Percentiles rank a stretch among this genome's conserved stretches.
phyloP scores from a whole-genome alignment of 64 coral and sea anemone species.

The Catalaphyllia jardinei region DNA sequence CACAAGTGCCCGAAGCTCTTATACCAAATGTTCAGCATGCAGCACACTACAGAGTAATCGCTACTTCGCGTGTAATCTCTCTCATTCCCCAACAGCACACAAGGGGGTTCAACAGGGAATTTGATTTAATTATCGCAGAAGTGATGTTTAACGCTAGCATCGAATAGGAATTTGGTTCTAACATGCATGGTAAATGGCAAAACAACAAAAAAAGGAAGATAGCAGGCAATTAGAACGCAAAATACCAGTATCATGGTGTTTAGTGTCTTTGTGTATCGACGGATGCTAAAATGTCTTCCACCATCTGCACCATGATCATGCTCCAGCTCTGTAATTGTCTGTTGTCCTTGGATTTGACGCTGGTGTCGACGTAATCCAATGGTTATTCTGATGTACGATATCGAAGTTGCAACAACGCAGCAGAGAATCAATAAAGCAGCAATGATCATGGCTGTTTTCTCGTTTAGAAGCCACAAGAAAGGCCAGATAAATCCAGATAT shows the following conservation, averaged over 20 bases:
- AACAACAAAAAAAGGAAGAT: background rate
- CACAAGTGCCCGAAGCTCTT: too few relatives aligned
- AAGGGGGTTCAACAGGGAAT: background rate
- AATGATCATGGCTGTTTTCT: too few relatives aligned
- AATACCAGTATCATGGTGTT: constrained; percentile 4
- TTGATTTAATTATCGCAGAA: background rate
- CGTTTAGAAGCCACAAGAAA: background rate
- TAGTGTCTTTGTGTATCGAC: background rate
- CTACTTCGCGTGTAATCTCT: too few relatives aligned
- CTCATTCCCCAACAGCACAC: background rate
- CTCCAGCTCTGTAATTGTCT: background rate
- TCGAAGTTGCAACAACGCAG: background rate
- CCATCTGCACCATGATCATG: too few relatives aligned
- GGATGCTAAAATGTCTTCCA: background rate
- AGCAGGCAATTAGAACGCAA: background rate
- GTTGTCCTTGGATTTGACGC: background rate
- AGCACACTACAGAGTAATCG: too few relatives aligned
- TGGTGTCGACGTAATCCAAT: background rate
- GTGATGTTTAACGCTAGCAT: background rate
- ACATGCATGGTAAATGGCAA: background rate
- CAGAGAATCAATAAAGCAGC: background rate
- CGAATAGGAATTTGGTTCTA: background rate
- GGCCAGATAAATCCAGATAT: background rate
- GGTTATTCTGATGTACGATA: background rate
- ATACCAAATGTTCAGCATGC: too few relatives aligned